Evolutionary conservation across 1,140 invertebrate species (phyloP).

Genomic region (Drosophila pallidifrons): DNA sequence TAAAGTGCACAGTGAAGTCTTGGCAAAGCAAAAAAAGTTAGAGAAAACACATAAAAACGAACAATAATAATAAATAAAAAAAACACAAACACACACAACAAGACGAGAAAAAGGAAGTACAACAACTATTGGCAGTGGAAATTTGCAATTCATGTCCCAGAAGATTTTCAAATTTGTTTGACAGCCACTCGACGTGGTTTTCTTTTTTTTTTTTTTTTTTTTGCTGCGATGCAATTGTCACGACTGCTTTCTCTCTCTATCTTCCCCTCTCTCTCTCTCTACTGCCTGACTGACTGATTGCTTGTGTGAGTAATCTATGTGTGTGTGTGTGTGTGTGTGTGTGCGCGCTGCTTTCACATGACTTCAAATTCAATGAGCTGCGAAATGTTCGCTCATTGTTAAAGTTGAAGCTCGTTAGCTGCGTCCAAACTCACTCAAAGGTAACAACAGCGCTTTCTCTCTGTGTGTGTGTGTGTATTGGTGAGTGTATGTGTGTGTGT

Average conservation of each 20-base stretch:
- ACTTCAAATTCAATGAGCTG: constrained; percentile 83
- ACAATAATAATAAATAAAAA: neutral
- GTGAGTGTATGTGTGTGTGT: constrained; percentile 14
- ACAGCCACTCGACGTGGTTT: constrained; percentile 37
- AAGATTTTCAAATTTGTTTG: constrained; percentile 36
- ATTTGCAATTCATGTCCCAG: constrained; percentile 27
- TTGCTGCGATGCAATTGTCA: constrained; percentile 44
- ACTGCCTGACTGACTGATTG: constrained; percentile 30
- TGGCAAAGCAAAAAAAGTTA: neutral
- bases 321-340: constrained; percentile 29
- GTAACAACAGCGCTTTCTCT: constrained; percentile 23
- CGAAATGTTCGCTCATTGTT: constrained; percentile 81
- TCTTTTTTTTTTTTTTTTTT: neutral
- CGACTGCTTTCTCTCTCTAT: neutral
- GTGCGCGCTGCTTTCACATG: constrained; percentile 64
- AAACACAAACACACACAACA: neutral
- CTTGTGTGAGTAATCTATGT: constrained; percentile 3
- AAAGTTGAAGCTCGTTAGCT: constrained; percentile 79
- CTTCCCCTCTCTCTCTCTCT: neutral
- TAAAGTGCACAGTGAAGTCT: neutral
- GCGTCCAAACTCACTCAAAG: constrained; percentile 45
- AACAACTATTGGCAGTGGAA: constrained; percentile 17
- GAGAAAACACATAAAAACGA: neutral
- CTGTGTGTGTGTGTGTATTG: neutral
- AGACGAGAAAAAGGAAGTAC: neutral